These are phyloP conservation scores for Epizoanthus scotinus DNA, from an alignment of 92 coral and sea anemone species.

Conservation along the genomic window DNA sequence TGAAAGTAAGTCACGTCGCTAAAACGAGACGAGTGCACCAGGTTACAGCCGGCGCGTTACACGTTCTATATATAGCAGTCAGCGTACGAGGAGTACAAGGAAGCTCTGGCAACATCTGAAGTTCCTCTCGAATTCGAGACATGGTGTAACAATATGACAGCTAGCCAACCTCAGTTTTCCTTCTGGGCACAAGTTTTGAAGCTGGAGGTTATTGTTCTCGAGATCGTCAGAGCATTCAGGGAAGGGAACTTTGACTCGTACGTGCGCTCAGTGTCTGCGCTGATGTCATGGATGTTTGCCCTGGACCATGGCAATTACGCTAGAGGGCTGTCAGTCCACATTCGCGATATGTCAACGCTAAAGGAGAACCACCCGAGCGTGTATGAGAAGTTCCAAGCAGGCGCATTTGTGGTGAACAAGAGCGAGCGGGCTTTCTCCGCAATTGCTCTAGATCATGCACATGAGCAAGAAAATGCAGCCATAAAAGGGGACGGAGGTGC, in stretches of 20 bases:
- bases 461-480: slow-evolving; percentile 64
- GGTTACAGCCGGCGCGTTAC: slow-evolving; percentile 50
- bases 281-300: slow-evolving; percentile 61
- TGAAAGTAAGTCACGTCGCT: slow-evolving; percentile 50
- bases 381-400: slow-evolving; percentile 52
- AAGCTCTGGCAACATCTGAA: not conserved
- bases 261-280: slow-evolving; percentile 33
- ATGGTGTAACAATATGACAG: slow-evolving; percentile 37
- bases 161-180: slow-evolving; percentile 42
- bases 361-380: slow-evolving; percentile 52
- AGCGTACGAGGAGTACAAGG: slow-evolving; percentile 51
- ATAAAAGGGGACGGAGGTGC: slow-evolving; percentile 75
- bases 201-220: slow-evolving; percentile 42
- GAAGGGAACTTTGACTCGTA: slow-evolving; percentile 53
- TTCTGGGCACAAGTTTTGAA: slow-evolving; percentile 46
- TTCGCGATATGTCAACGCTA: slow-evolving; percentile 57
- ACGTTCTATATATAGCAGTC: slow-evolving; percentile 16
- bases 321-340: slow-evolving; percentile 67
- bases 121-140: slow-evolving; percentile 29
- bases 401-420: slow-evolving; percentile 67
- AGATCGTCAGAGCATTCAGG: slow-evolving; percentile 44
- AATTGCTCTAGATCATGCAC: slow-evolving; percentile 62
- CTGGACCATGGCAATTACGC: slow-evolving; percentile 63
- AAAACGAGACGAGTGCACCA: slow-evolving; percentile 51
- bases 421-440: slow-evolving; percentile 54